Conservation (phyloP, 2,888 invertebrate genomes). For the Octodonta nipae region DNA sequence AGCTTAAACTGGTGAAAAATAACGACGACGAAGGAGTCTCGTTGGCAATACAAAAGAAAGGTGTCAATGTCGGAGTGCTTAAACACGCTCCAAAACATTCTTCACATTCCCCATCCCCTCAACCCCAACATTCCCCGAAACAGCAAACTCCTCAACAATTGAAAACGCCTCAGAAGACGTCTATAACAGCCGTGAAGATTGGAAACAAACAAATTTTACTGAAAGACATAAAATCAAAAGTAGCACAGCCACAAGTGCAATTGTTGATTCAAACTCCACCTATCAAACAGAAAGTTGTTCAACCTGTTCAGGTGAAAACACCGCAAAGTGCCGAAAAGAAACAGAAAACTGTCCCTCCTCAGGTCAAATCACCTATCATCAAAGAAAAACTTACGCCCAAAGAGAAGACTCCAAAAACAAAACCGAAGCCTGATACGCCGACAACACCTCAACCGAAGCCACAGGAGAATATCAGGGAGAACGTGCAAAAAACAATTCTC, state of each 20-base stretch:
- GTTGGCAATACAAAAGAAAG: conserved; percentile 29
- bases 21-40: conserved; percentile 28
- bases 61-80: conserved; percentile 28
- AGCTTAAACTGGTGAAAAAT: conserved; percentile 31
- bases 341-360: conserved; percentile 14
- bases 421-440: conserved; percentile 9
- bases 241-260: conserved; percentile 3
- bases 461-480: conserved; percentile 41
- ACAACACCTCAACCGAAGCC: conserved; percentile 13
- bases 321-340: conserved; percentile 12
- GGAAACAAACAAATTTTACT: conserved; percentile 2
- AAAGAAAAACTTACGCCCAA: conserved; percentile 26
- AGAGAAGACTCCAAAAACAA: conserved; percentile 7
- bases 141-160: conserved; percentile 4
- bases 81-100: conserved; percentile 27
- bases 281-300: conserved; percentile 20
- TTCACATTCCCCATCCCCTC: conserved; percentile 4
- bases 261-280: conserved; percentile 15
- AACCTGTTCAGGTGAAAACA: conserved; percentile 23
- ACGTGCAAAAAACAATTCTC: conserved; percentile 65
- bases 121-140: background rate
- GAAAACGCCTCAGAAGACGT: conserved; percentile 7
- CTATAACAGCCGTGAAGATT: conserved; percentile 5
- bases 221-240: conserved; percentile 8
- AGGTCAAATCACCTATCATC: conserved; percentile 25